Conservation (phyloP, 2,113 vertebrate genomes). For the Ramphastos sulfuratus region DNA sequence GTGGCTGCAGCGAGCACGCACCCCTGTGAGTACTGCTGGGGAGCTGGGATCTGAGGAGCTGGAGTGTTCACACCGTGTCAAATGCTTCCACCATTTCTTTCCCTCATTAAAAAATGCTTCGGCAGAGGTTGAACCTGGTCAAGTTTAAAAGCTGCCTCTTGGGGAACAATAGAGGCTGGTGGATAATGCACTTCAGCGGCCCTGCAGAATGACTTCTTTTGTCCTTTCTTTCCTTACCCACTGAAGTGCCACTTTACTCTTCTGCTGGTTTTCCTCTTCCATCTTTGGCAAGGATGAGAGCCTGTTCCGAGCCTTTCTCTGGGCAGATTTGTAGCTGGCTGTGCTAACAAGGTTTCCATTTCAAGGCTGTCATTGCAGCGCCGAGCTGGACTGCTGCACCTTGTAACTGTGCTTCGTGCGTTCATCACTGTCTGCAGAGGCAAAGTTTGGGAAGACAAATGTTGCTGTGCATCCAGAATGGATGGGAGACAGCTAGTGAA, state of each 20-base stretch:
- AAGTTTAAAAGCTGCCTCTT: background rate
- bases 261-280: background rate
- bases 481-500: too few relatives aligned
- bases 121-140: background rate
- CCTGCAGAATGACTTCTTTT: background rate
- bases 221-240: background rate
- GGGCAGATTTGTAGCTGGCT: background rate
- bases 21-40: background rate
- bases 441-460: too few relatives aligned
- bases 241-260: background rate
- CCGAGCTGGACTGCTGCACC: too few relatives aligned
- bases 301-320: background rate
- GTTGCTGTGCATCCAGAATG: too few relatives aligned
- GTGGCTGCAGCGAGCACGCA: background rate
- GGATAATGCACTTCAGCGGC: background rate
- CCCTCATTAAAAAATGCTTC: accelerated
- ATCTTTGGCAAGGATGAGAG: background rate
- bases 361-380: too few relatives aligned
- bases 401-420: too few relatives aligned
- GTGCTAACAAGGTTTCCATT: background rate
- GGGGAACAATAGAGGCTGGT: background rate
- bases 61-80: background rate
- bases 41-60: background rate
- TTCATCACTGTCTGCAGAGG: too few relatives aligned
- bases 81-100: background rate